Conservation (phyloP, 2,888 invertebrate genomes). For the Caenorhabditis becei region DNA sequence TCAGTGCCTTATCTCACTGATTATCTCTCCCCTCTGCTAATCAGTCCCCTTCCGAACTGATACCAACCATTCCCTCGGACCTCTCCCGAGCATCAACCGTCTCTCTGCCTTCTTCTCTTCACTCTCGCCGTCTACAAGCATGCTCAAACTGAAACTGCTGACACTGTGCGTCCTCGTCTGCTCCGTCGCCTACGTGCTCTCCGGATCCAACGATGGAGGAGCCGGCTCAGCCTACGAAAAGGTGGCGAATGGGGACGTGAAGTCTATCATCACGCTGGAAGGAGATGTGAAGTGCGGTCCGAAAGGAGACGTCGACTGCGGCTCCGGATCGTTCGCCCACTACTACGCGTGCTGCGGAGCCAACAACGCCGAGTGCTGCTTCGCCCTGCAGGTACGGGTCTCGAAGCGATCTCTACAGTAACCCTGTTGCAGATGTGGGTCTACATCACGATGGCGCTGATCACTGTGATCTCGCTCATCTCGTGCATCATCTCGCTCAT, state of each 20-base stretch:
- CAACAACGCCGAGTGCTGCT: slow-evolving; percentile 69
- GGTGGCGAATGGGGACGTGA: background rate
- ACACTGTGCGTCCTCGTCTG: background rate
- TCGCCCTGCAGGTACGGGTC: slow-evolving; percentile 68
- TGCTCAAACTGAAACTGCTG: slow-evolving; percentile 18
- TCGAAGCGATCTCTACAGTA: no score
- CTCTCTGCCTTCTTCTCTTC: no score
- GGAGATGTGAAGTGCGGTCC: background rate
- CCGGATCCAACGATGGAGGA: background rate
- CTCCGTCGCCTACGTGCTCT: slow-evolving; percentile 1
- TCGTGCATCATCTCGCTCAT: slow-evolving; percentile 16
- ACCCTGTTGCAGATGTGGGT: slow-evolving; percentile 37
- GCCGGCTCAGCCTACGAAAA: background rate
- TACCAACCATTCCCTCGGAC: no score
- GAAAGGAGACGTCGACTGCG: slow-evolving; percentile 70
- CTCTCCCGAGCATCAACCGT: no score
- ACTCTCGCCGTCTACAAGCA: background rate
- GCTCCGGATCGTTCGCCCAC: slow-evolving; percentile 66
- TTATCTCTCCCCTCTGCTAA: no score
- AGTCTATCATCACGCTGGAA: background rate
- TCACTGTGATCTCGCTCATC: slow-evolving; percentile 1
- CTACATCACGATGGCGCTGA: slow-evolving; percentile 11
- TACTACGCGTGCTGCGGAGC: slow-evolving; percentile 75
- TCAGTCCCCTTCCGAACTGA: no score
- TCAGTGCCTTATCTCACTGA: no score